These are phyloP conservation scores for Drosophila lowei DNA, from an alignment of 1,140 invertebrate genomes.

Conservation along the genomic window DNA sequence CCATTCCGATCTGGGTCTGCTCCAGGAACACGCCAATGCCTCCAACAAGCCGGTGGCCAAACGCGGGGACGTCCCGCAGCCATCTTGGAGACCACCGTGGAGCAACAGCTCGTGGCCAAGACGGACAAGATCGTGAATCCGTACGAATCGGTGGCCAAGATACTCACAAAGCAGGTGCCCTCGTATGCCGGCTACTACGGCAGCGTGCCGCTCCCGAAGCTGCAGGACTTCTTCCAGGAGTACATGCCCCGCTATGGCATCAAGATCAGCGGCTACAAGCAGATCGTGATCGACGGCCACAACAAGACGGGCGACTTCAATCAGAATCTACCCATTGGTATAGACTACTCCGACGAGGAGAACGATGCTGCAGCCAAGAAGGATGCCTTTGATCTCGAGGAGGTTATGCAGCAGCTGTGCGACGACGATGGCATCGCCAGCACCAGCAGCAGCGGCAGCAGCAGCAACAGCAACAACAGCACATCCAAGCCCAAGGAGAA, in stretches of 20 bases:
- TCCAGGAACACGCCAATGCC: conserved; percentile 9
- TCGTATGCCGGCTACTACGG: conserved; percentile 63
- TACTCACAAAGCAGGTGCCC: conserved; percentile 21
- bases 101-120: neutral
- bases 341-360: conserved; percentile 54
- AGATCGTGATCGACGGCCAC: conserved; percentile 52
- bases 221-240: conserved; percentile 53
- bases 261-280: conserved; percentile 50
- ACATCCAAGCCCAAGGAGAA: conserved; percentile 2
- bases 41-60: conserved; percentile 1
- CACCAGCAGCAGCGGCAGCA: neutral
- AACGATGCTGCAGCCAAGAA: conserved; percentile 16
- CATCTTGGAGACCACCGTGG: no score
- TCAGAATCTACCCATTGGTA: conserved; percentile 64
- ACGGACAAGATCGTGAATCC: conserved; percentile 37
- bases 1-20: conserved; percentile 17
- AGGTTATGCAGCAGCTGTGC: conserved; percentile 57
- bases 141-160: conserved; percentile 31
- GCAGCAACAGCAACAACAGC: conserved; percentile 16
- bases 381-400: conserved; percentile 53
- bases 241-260: conserved; percentile 61
- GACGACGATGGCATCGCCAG: conserved; percentile 6
- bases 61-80: conserved; percentile 27
- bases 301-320: conserved; percentile 50
- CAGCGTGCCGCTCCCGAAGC: conserved; percentile 7